Evolutionary conservation across 2,797 vertebrate genomes (phyloP).

Genomic region (Salmo trutta): DNA sequence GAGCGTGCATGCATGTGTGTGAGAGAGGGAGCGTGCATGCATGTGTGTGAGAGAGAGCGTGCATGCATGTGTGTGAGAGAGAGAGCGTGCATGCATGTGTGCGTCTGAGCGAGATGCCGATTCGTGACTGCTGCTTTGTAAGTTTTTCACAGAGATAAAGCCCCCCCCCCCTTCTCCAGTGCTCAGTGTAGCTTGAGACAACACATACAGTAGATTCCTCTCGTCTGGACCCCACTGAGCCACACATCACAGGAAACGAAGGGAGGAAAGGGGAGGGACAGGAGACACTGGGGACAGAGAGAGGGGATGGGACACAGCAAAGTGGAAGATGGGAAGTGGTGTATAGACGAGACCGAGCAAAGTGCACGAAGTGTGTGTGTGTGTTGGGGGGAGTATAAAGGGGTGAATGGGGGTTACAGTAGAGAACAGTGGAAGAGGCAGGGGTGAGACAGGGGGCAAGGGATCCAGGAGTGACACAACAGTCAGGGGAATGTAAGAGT

Average conservation of each 20-base stretch:
- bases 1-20: conserved; percentile 17
- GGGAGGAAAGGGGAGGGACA: neutral
- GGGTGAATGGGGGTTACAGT: neutral
- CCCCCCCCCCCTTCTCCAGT: conserved; percentile 59
- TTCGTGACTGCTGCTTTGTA: conserved; percentile 78
- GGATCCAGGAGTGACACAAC: too few species aligned
- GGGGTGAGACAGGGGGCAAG: neutral
- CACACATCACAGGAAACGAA: conserved; percentile 57
- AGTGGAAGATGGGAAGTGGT: conserved; percentile 37
- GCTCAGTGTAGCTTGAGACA: conserved; percentile 73
- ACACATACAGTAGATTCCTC: conserved; percentile 65
- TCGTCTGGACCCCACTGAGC: conserved; percentile 69
- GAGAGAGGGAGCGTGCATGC: conserved; percentile 24
- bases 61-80: conserved; percentile 16
- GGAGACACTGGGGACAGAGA: neutral
- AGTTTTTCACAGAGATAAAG: conserved; percentile 67
- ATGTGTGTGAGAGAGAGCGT: conserved; percentile 15
- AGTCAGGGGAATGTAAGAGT: neutral
- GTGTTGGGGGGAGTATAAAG: neutral
- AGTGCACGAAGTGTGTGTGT: too few species aligned
- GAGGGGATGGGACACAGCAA: conserved; percentile 2
- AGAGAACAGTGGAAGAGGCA: neutral
- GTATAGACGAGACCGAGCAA: conserved; percentile 13
- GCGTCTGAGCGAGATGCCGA: conserved; percentile 43
- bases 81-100: conserved; percentile 30